Evolutionary conservation across 2,113 vertebrate genomes (phyloP), one percentile per base, ranked within the genome.

Genomic region (Fregetta grallaria): DNA sequence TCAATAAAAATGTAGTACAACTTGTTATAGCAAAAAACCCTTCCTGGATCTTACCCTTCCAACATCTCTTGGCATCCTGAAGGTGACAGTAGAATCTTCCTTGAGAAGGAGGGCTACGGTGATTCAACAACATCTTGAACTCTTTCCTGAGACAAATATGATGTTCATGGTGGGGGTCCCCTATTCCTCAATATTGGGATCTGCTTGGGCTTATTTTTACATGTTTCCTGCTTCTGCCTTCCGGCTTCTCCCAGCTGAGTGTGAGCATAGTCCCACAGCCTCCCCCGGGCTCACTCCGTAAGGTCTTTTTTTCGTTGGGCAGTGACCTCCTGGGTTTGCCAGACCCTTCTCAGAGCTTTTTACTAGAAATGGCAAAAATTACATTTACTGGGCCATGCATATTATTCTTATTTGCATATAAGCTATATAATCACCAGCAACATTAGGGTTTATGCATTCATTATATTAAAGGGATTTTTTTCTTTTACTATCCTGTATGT

Each of bases 291-390:
- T 30, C 26, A 86, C 4, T 3, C 9, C 9, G 1, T 9, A 18
- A 2, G 4, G 9, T 8, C 23, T 65, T 26, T 66, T 52, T 3
- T 52, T 88, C 75, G 5, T 9, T 70, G 23, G 13, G 7, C 27
- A 79, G 9, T 1, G 1, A 30, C 9, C 2, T 11, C 10, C 10
- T 55, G n/a, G 18, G 1, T 81, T 81, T 67, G 2, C 11, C 2
- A 5, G 11, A 32, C 15, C 1, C 4, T 45, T 74, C 19, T 10
- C 11, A 44, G 7, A 62, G 10, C 13, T 27, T 70, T 61, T 70
- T 27, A 34, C 3, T 30, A 11, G 19, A 7, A 86, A 76, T 52
- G 5, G 15, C 9, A 92, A 88, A 88, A 83, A 27, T 23, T 7
- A 17, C 9, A 21, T 52, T 73, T 73, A n/a, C 17, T 65, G 20